Percentiles rank a stretch among this genome's conserved stretches.
Evolutionary conservation across 2,888 invertebrate species (phyloP).

Genomic region (Ornithoptera priamus): DNA sequence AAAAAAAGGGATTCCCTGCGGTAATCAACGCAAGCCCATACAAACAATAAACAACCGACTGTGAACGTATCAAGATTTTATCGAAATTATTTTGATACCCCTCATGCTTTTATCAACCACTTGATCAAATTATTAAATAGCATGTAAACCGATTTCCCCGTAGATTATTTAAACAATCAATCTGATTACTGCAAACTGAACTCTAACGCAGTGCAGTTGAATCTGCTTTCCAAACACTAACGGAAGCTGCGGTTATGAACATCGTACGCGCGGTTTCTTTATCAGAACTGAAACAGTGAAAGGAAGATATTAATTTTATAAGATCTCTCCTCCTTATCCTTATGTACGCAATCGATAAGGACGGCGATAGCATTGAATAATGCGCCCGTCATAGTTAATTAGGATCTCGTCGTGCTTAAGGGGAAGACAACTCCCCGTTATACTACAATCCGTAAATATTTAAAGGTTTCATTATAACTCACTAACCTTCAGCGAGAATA

Average conservation of each 20-base stretch:
- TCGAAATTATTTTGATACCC: constrained; percentile 33
- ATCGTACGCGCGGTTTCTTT: constrained; percentile 35
- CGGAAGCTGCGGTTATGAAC: constrained; percentile 23
- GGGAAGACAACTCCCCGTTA: constrained; percentile 32
- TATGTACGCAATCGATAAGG: constrained; percentile 42
- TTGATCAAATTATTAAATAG: constrained; percentile 26
- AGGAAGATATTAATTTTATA: constrained; percentile 56
- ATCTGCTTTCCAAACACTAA: constrained; percentile 1
- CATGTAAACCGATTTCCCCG: constrained; percentile 25
- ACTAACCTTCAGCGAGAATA: no score
- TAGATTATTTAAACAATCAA: constrained; percentile 27
- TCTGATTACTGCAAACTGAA: constrained; percentile 1
- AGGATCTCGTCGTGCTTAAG: constrained; percentile 60
- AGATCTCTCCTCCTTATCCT: constrained; percentile 41
- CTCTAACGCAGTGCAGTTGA: neutral
- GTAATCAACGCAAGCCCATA: neutral
- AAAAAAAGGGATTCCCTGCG: neutral
- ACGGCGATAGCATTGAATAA: constrained; percentile 54
- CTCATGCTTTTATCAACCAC: constrained; percentile 28
- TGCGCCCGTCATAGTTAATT: constrained; percentile 69
- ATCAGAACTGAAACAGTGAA: constrained; percentile 41
- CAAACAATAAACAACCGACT: constrained; percentile 4
- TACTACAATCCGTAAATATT: no score
- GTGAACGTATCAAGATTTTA: constrained; percentile 25
- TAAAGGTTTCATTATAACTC: no score